A percentile compares a stretch with the other conserved stretches of the same genome.
Evolutionary conservation across 2,113 vertebrate genomes (phyloP).

Genomic region (Caranx melampygus): DNA sequence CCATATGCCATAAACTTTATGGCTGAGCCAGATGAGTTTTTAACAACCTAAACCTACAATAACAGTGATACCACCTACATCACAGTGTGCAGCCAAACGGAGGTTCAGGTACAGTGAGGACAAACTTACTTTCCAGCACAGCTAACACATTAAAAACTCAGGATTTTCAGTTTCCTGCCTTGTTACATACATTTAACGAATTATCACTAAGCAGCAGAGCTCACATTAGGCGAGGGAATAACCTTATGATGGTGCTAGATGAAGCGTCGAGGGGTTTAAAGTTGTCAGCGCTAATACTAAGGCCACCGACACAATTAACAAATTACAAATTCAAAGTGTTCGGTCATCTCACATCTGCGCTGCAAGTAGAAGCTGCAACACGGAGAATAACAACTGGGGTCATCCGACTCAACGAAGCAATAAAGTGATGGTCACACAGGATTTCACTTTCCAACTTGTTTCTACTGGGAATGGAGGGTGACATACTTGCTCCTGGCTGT

Average conservation of each 20-base stretch:
- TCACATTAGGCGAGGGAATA: background rate
- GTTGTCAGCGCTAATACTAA: too few species aligned
- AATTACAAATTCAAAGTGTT: background rate
- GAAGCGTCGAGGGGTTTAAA: too few species aligned
- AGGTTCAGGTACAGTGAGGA: too few species aligned
- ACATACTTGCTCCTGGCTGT: background rate
- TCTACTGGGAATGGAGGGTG: background rate
- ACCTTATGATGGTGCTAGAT: background rate
- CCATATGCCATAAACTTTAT: background rate
- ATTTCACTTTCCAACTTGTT: background rate
- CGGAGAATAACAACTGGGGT: background rate
- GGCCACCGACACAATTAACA: background rate
- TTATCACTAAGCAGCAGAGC: background rate
- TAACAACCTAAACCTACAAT: background rate
- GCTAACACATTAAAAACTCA: background rate
- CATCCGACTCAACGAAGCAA: background rate
- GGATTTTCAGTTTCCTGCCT: background rate
- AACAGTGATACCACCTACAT: background rate
- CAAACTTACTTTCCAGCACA: background rate
- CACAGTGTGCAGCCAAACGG: too few species aligned
- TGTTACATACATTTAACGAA: background rate
- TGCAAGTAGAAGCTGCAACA: background rate
- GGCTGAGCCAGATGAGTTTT: conserved; percentile 2
- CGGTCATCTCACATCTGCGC: too few species aligned
- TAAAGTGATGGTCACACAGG: background rate